These are phyloP conservation scores for Callospermophilus lateralis DNA, from an alignment of 2,113 vertebrate genomes.

Conservation along the genomic window DNA sequence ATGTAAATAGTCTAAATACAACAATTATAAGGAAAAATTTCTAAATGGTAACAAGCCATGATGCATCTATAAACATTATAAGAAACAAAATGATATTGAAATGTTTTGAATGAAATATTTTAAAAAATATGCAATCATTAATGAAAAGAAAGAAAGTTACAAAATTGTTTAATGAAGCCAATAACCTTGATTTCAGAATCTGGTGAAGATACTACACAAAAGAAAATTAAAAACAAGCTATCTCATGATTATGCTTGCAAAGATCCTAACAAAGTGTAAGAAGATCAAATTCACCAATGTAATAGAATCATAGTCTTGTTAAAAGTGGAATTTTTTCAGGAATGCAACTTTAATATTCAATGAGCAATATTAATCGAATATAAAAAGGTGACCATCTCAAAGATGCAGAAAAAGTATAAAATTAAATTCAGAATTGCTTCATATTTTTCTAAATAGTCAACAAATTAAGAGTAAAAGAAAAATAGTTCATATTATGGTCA, in stretches of 20 bases:
- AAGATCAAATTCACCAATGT: neutral
- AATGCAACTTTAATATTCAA: neutral
- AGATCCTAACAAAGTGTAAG: neutral
- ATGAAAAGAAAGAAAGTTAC: neutral
- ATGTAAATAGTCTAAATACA: neutral
- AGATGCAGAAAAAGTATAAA: neutral
- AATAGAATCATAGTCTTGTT: neutral
- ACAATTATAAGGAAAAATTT: neutral
- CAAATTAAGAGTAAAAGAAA: neutral
- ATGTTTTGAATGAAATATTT: neutral
- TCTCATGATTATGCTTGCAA: neutral
- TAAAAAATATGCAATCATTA: neutral
- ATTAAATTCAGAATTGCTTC: constrained; percentile 18
- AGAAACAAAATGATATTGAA: neutral
- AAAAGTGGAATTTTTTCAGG: neutral
- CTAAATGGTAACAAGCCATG: neutral
- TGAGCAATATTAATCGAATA: neutral
- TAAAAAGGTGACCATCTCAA: neutral
- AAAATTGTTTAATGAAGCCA: neutral
- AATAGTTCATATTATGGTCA: neutral
- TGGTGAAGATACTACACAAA: neutral
- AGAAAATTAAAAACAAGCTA: neutral
- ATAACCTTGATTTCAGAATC: constrained; percentile 29
- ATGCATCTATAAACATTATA: neutral
- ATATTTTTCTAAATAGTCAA: neutral